phyloP scores from a whole-genome alignment of 92 coral and sea anemone genomes.

The Epizoanthus scotinus region DNA sequence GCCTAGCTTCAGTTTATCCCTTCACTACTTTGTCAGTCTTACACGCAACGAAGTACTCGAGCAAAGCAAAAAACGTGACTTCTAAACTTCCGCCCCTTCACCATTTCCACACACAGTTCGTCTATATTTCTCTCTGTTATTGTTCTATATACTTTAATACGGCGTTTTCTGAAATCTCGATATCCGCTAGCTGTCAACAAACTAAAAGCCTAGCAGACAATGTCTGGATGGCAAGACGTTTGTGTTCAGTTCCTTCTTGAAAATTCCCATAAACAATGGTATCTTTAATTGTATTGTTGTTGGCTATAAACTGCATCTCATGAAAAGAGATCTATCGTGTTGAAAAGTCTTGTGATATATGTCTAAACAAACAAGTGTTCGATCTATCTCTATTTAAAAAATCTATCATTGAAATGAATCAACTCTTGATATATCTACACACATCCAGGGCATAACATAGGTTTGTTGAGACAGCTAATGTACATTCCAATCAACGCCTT shows the following conservation, averaged over 20 bases:
- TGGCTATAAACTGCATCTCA: background rate
- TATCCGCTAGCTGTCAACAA: background rate
- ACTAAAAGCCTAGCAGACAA: background rate
- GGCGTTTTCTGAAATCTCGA: background rate
- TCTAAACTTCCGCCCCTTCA: slow-evolving; percentile 20
- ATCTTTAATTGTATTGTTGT: background rate
- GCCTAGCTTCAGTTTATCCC: background rate
- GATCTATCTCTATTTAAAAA: background rate
- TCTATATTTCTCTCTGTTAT: background rate
- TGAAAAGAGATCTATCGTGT: too few relatives aligned
- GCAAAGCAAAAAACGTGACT: slow-evolving; percentile 32
- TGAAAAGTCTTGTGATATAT: too few relatives aligned
- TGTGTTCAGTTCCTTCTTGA: too few relatives aligned
- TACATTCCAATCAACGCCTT: slow-evolving; percentile 14
- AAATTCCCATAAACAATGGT: background rate
- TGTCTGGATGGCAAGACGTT: background rate
- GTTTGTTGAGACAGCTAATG: background rate
- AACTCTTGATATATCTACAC: background rate
- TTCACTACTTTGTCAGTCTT: background rate
- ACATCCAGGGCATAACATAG: slow-evolving; percentile 4
- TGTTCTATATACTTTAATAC: background rate
- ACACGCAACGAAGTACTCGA: background rate
- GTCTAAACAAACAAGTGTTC: too few relatives aligned
- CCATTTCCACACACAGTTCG: slow-evolving; percentile 12
- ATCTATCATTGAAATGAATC: background rate